phyloP scores from a whole-genome alignment of 2,888 invertebrate genomes.

The Drosophila aldrichi region DNA sequence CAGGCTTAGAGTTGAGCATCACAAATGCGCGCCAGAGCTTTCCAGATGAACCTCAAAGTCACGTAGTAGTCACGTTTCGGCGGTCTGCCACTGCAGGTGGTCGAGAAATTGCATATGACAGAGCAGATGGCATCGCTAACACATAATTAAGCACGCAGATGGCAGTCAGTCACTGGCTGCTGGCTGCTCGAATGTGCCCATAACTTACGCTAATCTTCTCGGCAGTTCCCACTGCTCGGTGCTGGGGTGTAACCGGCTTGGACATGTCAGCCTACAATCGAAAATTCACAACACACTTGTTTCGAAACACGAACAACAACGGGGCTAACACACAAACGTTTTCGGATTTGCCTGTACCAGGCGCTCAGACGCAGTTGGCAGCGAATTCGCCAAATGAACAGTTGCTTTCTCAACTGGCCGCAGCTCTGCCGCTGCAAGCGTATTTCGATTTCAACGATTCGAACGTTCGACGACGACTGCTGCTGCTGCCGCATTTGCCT shows the following conservation, averaged over 20 bases:
- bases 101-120: conserved; percentile 28
- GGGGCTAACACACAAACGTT: conserved; percentile 65
- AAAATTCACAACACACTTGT: conserved; percentile 46
- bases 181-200: neutral
- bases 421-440: conserved; percentile 13
- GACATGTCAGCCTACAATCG: conserved; percentile 52
- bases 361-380: conserved; percentile 65
- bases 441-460: conserved; percentile 48
- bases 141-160: conserved; percentile 32
- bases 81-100: conserved; percentile 19
- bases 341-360: conserved; percentile 59
- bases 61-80: conserved; percentile 8
- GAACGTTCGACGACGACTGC: conserved; percentile 65
- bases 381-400: conserved; percentile 24
- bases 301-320: conserved; percentile 30
- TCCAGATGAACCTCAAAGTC: conserved; percentile 16
- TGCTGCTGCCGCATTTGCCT: conserved; percentile 45
- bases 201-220: conserved; percentile 75
- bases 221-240: conserved; percentile 44
- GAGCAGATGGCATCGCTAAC: conserved; percentile 8
- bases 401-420: conserved; percentile 7
- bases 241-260: conserved; percentile 71
- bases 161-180: neutral
- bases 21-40: conserved; percentile 31
- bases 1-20: conserved; percentile 37